phyloP scores from a whole-genome alignment of 2,113 vertebrate genomes.

The Pituophis catenifer region DNA sequence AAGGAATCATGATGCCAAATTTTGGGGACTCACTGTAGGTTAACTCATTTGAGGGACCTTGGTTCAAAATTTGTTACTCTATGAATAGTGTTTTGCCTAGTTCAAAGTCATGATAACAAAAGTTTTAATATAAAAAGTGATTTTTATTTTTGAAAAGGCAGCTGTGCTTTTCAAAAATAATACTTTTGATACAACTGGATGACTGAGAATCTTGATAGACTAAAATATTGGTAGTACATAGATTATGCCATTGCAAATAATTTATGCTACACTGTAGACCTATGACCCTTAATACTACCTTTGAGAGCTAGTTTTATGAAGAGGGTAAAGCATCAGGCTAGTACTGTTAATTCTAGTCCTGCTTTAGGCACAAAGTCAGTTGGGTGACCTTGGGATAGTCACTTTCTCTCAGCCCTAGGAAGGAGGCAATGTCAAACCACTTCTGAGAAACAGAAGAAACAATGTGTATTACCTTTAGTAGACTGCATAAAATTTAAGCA shows the following conservation, averaged over 20 bases:
- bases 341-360: neutral
- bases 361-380: neutral
- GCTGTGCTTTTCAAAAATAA: no score
- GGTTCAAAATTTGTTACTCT: neutral
- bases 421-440: neutral
- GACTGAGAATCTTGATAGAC: neutral
- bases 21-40: neutral
- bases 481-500: neutral
- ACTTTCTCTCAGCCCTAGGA: neutral
- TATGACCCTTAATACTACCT: neutral
- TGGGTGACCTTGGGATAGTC: neutral
- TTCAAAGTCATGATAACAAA: neutral
- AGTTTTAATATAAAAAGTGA: neutral
- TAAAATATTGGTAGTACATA: neutral
- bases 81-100: neutral
- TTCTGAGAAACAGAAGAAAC: neutral
- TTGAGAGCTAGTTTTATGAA: neutral
- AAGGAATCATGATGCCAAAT: neutral
- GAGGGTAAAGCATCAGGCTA: neutral
- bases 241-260: neutral
- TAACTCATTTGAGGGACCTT: neutral
- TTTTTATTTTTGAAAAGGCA: neutral
- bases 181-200: neutral
- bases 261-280: neutral
- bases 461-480: neutral